Conservation (phyloP, 64 coral and sea anemone species). For the Pocillopora verrucosa region DNA sequence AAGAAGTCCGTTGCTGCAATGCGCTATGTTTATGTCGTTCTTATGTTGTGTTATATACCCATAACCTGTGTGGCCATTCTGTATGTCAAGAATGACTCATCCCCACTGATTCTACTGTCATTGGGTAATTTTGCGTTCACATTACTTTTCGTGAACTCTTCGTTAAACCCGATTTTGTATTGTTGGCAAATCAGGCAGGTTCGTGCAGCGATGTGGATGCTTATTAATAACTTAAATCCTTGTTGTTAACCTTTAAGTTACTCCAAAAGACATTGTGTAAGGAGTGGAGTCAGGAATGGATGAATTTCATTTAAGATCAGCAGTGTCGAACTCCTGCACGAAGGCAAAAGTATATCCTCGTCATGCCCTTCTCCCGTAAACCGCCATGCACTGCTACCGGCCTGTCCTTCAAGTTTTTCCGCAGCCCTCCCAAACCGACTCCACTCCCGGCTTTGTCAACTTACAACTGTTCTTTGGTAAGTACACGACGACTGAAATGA, state of each 20-base stretch:
- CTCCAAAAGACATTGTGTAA: background rate
- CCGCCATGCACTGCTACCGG: no score
- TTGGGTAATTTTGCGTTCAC: conserved; percentile 24
- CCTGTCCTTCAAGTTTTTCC: no score
- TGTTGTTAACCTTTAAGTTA: background rate
- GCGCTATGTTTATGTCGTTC: conserved; percentile 13
- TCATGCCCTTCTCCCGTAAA: no score
- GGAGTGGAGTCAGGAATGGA: background rate
- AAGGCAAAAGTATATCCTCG: no score
- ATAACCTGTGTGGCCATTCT: conserved; percentile 4
- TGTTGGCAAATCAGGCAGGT: conserved; percentile 32
- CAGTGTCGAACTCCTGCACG: no score
- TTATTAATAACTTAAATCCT: background rate
- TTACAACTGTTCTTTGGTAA: no score
- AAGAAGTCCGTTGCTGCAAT: conserved; percentile 24
- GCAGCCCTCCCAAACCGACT: no score
- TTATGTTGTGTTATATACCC: conserved; percentile 27
- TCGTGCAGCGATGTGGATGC: conserved; percentile 4
- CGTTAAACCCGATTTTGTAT: conserved; percentile 21
- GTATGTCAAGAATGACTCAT: conserved; percentile 1
- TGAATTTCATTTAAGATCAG: no score
- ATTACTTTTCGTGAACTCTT: conserved; percentile 20
- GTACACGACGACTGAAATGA: no score
- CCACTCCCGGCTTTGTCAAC: no score
- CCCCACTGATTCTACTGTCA: background rate